Percentiles rank a stretch among this genome's conserved stretches.
Conservation (phyloP, 2,113 vertebrate species). For the Nyctereutes procyonoides region DNA sequence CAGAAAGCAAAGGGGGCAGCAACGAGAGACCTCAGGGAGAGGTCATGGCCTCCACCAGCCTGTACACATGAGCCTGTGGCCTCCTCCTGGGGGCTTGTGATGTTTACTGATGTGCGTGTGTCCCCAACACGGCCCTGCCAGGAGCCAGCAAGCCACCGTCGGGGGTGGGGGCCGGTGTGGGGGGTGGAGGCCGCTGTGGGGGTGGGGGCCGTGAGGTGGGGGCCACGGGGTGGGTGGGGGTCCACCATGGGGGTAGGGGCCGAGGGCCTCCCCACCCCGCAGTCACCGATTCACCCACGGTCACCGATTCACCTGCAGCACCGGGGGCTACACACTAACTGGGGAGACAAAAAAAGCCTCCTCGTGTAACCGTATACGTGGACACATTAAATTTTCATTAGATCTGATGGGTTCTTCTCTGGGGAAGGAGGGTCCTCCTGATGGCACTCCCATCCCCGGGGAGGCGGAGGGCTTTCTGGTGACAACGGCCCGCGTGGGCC, state of each 20-base stretch:
- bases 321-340: background rate
- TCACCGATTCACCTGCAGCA: background rate
- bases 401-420: background rate
- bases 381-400: background rate
- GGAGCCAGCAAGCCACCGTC: background rate
- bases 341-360: background rate
- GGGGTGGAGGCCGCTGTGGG: fast-evolving
- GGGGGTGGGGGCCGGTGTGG: fast-evolving
- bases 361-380: background rate
- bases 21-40: fast-evolving
- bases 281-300: too few relatives aligned
- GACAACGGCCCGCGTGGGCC: background rate
- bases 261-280: too few relatives aligned
- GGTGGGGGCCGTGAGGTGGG: fast-evolving
- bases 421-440: fast-evolving
- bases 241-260: too few relatives aligned
- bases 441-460: too few relatives aligned
- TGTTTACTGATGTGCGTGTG: fast-evolving
- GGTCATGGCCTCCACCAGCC: fast-evolving
- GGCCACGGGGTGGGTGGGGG: fast-evolving
- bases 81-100: background rate
- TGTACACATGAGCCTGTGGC: background rate
- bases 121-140: fast-evolving
- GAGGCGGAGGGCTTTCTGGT: background rate
- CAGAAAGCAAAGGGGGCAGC: background rate